phyloP scores from a whole-genome alignment of 1,140 invertebrate genomes.

The Rhopalosiphum maidis region DNA sequence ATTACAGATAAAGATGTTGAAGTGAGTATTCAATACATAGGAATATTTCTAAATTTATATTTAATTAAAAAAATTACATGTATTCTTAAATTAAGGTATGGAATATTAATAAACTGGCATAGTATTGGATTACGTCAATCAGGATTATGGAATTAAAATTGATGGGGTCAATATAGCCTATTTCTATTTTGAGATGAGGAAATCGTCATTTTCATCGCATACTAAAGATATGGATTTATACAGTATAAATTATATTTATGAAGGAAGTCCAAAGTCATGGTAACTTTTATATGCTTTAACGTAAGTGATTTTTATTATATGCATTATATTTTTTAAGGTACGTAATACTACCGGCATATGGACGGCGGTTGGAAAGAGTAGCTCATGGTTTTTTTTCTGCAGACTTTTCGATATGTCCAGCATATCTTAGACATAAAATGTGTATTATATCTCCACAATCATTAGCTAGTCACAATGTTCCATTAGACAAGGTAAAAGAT shows the following conservation, averaged over 20 bases:
- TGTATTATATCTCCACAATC: slow-evolving; percentile 93
- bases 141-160: slow-evolving; percentile 94
- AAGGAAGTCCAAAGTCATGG: slow-evolving; percentile 96
- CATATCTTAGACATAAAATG: slow-evolving; percentile 98
- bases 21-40: no score
- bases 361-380: slow-evolving; percentile 87
- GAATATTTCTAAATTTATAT: no score
- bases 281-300: slow-evolving; percentile 60
- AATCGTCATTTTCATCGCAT: slow-evolving; percentile 99
- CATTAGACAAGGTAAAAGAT: slow-evolving; percentile 82
- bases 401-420: slow-evolving; percentile 84
- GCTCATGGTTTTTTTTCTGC: slow-evolving; percentile 89
- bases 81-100: slow-evolving; percentile 68
- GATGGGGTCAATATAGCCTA: slow-evolving; percentile 99
- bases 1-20: no score
- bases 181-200: slow-evolving; percentile 99
- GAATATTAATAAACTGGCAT: slow-evolving; percentile 94
- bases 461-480: slow-evolving; percentile 91
- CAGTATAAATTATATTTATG: slow-evolving; percentile 98
- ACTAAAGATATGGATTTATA: slow-evolving; percentile 99
- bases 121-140: slow-evolving; percentile 91
- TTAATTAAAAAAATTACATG: not conserved
- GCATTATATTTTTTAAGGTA: slow-evolving; percentile 69
- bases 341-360: slow-evolving; percentile 92
- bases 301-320: not conserved